These are phyloP conservation scores for Leptinotarsa texana DNA, from an alignment of 1,140 invertebrate genomes.

Conservation along the genomic window DNA sequence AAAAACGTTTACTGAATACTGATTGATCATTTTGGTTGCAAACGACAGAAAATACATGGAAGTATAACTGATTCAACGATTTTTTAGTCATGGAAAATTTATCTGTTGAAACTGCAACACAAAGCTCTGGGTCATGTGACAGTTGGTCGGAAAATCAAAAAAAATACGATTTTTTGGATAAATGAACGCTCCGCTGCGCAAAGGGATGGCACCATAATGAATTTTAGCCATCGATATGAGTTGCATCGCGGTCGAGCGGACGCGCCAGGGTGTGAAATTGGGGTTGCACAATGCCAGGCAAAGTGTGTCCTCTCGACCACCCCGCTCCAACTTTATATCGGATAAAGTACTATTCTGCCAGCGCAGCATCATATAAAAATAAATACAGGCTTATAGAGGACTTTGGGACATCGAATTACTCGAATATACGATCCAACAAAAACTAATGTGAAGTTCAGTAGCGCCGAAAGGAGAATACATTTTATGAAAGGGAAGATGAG, in stretches of 20 bases:
- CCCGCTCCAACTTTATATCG: slow-evolving; percentile 33
- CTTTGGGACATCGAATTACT: slow-evolving; percentile 41
- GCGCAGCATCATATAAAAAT: slow-evolving; percentile 43
- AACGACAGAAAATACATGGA: too few relatives aligned
- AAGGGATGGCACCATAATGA: slow-evolving; percentile 44
- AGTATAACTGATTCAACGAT: too few relatives aligned
- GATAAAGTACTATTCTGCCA: slow-evolving; percentile 37
- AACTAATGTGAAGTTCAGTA: slow-evolving; percentile 36
- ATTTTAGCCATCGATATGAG: slow-evolving; percentile 52
- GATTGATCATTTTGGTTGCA: too few relatives aligned
- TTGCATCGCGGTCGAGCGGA: slow-evolving; percentile 43
- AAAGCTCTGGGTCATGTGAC: not conserved
- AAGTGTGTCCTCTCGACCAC: slow-evolving; percentile 36
- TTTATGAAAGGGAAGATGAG: too few relatives aligned
- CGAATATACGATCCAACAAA: slow-evolving; percentile 43
- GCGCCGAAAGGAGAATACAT: not conserved
- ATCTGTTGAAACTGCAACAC: not conserved
- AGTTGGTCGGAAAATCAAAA: slow-evolving; percentile 10
- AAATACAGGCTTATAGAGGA: slow-evolving; percentile 42
- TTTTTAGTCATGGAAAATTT: too few relatives aligned
- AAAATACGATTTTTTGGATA: slow-evolving; percentile 24
- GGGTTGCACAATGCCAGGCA: slow-evolving; percentile 39
- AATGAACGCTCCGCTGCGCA: slow-evolving; percentile 17
- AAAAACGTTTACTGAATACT: too few relatives aligned
- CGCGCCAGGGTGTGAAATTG: slow-evolving; percentile 51